Evolutionary conservation across 2,888 invertebrate genomes (phyloP).

Genomic region (Perdita meconis): DNA sequence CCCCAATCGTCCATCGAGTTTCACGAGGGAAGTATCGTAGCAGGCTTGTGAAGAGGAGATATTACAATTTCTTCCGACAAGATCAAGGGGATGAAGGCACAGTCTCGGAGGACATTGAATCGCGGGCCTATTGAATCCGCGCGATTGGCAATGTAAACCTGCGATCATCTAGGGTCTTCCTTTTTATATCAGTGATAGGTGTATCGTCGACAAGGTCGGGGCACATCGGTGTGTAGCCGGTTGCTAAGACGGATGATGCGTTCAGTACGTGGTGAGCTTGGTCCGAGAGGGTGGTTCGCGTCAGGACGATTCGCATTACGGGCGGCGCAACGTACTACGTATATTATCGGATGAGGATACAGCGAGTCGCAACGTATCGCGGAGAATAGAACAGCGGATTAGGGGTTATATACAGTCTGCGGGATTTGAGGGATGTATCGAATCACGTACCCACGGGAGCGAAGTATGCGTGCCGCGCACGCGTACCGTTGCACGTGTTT

Average conservation of each 20-base stretch:
- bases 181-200: constrained; percentile 75
- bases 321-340: constrained; percentile 59
- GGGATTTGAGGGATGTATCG: constrained; percentile 72
- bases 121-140: constrained; percentile 60
- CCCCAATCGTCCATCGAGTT: no score
- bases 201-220: constrained; percentile 27
- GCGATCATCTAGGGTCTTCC: constrained; percentile 74
- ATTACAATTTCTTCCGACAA: constrained; percentile 59
- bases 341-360: constrained; percentile 70
- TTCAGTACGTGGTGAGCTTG: neutral
- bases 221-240: constrained; percentile 13
- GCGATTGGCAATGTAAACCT: constrained; percentile 49
- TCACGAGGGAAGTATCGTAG: neutral
- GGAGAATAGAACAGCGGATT: constrained; percentile 75
- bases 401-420: constrained; percentile 75
- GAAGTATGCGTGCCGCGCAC: constrained; percentile 33
- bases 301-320: constrained; percentile 65
- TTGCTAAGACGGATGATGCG: neutral
- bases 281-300: constrained; percentile 27
- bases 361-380: constrained; percentile 64
- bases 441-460: constrained; percentile 41
- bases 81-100: constrained; percentile 62
- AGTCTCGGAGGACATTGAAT: constrained; percentile 76
- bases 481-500: constrained; percentile 25
- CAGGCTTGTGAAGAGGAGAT: constrained; percentile 34